Base-by-base conservation (phyloP, 2,113 vertebrate species). In the Apus apus region DNA sequence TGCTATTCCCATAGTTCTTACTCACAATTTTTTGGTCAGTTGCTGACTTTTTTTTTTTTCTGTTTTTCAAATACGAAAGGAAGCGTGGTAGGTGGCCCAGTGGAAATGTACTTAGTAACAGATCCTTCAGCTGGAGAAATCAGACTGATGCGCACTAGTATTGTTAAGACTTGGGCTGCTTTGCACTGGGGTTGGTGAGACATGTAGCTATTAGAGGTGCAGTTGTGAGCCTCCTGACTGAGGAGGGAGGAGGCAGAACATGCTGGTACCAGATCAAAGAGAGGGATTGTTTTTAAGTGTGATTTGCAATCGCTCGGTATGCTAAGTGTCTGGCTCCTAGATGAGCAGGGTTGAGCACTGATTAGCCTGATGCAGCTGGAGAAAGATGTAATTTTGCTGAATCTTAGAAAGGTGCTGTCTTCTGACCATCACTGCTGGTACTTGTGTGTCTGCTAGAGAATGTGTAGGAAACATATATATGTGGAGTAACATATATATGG, bases 231-330 rank as follows among this genome's bases (percentile, higher is more conserved):
- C 40, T 93, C 54, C 29, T 77, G 48, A 21, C 10, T 61, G 71
- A 77, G 62, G 53, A 81, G 38, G 38, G 38, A 38, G 36, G 34
- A 62, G 50, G 57, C 50, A 82, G 51, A 79, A 60, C n/a, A 20
- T 15, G 6, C 46, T 4, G 4, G 45, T 75, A 29, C 40, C 25
- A 76, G 70, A 82, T 82, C 45, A 72, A 65, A 94, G 61, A 22
- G 27, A 40, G 60, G 15, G 30, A 17, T 34, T 58, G 30, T 34
- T 58, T 74, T 78, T 30, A 38, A 70, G 27, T 56, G 40, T 30
- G 0, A 0, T 68, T 85, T n/a, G 45, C 71, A 68, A 1, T 65
- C 3, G 1, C 56, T 70, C 0, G 1, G 5, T 56, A 15, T 62
- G 43, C 19, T 20, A 26, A 62, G 34, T 51, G 30, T 2, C 73